Conservation (phyloP, 2,888 invertebrate genomes). For the Harmothoe impar region DNA sequence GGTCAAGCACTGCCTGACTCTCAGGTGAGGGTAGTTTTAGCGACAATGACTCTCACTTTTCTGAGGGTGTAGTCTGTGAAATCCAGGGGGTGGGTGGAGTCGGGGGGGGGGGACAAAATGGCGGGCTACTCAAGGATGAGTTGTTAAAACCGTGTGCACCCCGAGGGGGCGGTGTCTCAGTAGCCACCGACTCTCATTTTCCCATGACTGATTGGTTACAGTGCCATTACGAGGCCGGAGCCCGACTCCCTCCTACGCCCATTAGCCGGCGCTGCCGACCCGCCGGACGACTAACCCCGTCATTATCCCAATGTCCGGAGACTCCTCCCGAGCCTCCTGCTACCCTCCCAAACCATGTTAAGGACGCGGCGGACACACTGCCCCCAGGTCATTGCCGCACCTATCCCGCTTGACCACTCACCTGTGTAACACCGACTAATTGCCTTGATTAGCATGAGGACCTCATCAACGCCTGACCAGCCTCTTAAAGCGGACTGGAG, state of each 20-base stretch:
- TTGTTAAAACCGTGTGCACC: background rate
- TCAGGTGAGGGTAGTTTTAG: too few relatives aligned
- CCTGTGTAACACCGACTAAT: slow-evolving; percentile 50
- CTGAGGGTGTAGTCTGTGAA: too few relatives aligned
- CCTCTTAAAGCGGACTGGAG: background rate
- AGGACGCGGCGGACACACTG: slow-evolving; percentile 36
- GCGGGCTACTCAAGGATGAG: too few relatives aligned
- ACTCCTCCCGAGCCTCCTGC: background rate
- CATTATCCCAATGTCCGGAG: slow-evolving; percentile 20
- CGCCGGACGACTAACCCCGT: slow-evolving; percentile 3
- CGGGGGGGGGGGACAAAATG: background rate
- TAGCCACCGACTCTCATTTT: slow-evolving; percentile 17
- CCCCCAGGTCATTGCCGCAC: slow-evolving; percentile 34
- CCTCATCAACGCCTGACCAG: slow-evolving; percentile 35
- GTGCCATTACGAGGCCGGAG: background rate
- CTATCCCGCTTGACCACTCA: slow-evolving; percentile 58
- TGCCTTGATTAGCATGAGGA: slow-evolving; percentile 56
- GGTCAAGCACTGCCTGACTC: too few relatives aligned
- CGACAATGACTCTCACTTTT: too few relatives aligned
- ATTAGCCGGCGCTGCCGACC: background rate
- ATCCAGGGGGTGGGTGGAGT: too few relatives aligned
- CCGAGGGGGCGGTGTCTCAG: background rate
- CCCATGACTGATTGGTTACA: slow-evolving; percentile 54
- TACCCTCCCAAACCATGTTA: slow-evolving; percentile 27
- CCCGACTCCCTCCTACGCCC: slow-evolving; percentile 48